Evolutionary conservation across 2,888 invertebrate species (phyloP), one percentile per base, ranked within the genome.

Genomic region (Leucophenga montana): DNA sequence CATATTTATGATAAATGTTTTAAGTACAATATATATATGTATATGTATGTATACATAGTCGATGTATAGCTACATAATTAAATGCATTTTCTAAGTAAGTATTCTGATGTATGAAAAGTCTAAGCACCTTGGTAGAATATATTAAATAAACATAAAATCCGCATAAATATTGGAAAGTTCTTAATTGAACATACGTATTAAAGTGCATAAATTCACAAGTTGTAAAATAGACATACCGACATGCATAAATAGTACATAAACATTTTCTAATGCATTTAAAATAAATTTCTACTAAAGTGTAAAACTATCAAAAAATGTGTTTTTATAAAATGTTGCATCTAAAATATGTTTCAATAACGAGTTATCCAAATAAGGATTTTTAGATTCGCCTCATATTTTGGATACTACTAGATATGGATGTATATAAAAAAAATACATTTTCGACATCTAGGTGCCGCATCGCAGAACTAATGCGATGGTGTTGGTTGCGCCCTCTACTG

Each of bases 221-320:
- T 18, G 39, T 61, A 39, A 14, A 61, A 61, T 11, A 54, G 0
- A 54, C 54, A 54, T 18, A 54, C 13, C 11, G 11, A 53, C 18
- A 54, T 54, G n/a, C 33, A 61, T 16, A 39, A 6, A 46, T 64
- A 64, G 11, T 46, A 48, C 44, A 64, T 64, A 64, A 64, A 59
- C 20, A 64, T 64, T 64, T 64, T 64, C 46, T 64, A 64, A 48
- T 64, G 46, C 48, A 64, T 64, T 46, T 64, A n/a, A 50, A 50
- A 50, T 50, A 50, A 50, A 50, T 16, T 39, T 39, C 11, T 39
- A 39, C 39, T 8, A 8, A 39, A 39, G 11, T 5, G 11, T 39
- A 39, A 39, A 39, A 39, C 3, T 1, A 8, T 11, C 11, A 8
- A 39, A 39, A 39, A 39, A 5, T 39, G 39, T 39, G 8, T 39